phyloP scores from a whole-genome alignment of 1,140 invertebrate genomes.

The Monochamus saltuarius region DNA sequence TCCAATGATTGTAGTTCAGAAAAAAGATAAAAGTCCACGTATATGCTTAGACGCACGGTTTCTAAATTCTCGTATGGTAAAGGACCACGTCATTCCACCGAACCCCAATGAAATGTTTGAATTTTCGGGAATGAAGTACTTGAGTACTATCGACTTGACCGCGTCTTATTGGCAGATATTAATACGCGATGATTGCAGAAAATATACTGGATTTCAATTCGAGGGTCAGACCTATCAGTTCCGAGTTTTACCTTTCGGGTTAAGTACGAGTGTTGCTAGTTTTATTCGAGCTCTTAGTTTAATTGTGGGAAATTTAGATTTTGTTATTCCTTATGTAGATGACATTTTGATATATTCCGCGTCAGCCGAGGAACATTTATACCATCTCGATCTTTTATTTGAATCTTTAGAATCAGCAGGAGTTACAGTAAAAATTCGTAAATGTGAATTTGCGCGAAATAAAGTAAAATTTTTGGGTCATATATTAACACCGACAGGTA shows the following conservation, averaged over 20 bases:
- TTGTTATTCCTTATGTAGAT: no score
- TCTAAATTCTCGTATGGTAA: no score
- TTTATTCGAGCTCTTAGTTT: background rate
- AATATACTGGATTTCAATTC: no score
- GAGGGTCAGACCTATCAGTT: background rate
- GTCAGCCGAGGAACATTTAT: no score
- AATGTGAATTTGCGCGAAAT: background rate
- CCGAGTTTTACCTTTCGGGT: background rate
- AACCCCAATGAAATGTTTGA: no score
- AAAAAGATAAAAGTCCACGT: constrained; percentile 3
- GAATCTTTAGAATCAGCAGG: background rate
- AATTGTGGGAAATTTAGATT: no score
- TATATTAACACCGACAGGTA: background rate
- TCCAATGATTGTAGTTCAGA: background rate
- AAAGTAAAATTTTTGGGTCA: constrained; percentile 4
- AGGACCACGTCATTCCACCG: no score
- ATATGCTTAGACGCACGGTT: constrained; percentile 9
- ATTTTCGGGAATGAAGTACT: no score
- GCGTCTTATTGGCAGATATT: no score
- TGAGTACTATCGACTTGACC: no score
- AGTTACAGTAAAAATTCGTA: background rate
- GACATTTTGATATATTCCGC: no score
- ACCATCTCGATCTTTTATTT: background rate
- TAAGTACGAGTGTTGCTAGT: background rate
- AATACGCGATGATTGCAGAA: no score